Evolutionary conservation across 2,888 invertebrate genomes (phyloP).

Genomic region (Epirrhoe alternata): DNA sequence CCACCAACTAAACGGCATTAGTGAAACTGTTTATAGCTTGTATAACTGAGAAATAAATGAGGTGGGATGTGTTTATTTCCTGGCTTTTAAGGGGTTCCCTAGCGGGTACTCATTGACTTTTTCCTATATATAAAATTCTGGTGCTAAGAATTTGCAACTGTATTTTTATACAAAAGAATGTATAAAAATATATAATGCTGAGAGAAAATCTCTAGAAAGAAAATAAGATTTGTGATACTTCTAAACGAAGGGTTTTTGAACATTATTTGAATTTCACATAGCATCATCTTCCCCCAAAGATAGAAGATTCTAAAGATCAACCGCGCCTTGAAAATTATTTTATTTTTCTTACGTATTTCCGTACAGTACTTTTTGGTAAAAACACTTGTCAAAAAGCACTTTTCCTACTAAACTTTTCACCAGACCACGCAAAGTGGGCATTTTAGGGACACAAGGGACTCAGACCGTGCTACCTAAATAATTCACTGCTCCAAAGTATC

Average conservation of each 20-base stretch:
- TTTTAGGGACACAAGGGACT: conserved; percentile 34
- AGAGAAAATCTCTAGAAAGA: too few relatives aligned
- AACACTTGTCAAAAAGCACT: conserved; percentile 17
- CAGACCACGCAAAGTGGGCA: conserved; percentile 12
- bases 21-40: conserved; percentile 48
- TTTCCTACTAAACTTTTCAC: conserved; percentile 1
- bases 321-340: too few relatives aligned
- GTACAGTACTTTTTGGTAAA: background rate
- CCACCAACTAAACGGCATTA: conserved; percentile 53
- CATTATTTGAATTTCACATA: too few relatives aligned
- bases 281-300: too few relatives aligned
- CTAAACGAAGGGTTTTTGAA: too few relatives aligned
- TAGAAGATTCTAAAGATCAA: too few relatives aligned
- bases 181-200: too few relatives aligned
- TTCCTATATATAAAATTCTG: too few relatives aligned
- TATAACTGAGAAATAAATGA: conserved; percentile 41
- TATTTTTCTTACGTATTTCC: background rate
- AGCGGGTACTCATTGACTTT: too few relatives aligned
- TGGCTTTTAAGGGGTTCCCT: background rate
- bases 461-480: conserved; percentile 58
- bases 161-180: too few relatives aligned
- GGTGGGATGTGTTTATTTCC: conserved; percentile 21
- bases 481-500: conserved; percentile 57
- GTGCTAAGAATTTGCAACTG: too few relatives aligned
- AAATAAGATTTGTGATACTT: too few relatives aligned